A percentile compares a stretch with the other conserved stretches of the same genome.
Conservation (phyloP, 2,888 invertebrate genomes). For the Leistus spinibarbis region DNA sequence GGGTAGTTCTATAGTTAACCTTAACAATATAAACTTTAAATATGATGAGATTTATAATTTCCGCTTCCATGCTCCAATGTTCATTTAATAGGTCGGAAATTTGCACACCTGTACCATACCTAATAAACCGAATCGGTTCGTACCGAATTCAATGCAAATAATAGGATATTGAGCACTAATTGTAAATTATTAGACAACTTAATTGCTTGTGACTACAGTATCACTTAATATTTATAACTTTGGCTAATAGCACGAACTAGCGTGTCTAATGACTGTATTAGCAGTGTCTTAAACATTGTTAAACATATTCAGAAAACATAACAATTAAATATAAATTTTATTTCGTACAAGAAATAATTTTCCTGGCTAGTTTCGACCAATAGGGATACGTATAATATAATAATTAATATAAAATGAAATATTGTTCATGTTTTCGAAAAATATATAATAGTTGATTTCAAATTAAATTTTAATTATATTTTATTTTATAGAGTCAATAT, state of each 20-base stretch:
- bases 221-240: no score
- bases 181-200: no score
- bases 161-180: no score
- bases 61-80: background rate
- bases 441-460: background rate
- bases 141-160: no score
- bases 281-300: no score
- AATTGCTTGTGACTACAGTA: no score
- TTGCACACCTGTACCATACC: background rate
- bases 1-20: background rate
- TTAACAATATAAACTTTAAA: background rate
- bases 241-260: no score
- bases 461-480: background rate
- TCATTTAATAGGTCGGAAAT: background rate
- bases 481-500: background rate
- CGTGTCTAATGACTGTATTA: no score
- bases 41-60: background rate
- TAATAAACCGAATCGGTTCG: background rate
- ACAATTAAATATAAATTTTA: no score
- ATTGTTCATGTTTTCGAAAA: background rate
- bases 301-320: no score
- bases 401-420: background rate
- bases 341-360: no score
- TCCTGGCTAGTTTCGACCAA: no score
- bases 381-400: background rate